These are phyloP conservation scores for Pipra filicauda DNA, from an alignment of 2,113 vertebrate species.

Conservation along the genomic window DNA sequence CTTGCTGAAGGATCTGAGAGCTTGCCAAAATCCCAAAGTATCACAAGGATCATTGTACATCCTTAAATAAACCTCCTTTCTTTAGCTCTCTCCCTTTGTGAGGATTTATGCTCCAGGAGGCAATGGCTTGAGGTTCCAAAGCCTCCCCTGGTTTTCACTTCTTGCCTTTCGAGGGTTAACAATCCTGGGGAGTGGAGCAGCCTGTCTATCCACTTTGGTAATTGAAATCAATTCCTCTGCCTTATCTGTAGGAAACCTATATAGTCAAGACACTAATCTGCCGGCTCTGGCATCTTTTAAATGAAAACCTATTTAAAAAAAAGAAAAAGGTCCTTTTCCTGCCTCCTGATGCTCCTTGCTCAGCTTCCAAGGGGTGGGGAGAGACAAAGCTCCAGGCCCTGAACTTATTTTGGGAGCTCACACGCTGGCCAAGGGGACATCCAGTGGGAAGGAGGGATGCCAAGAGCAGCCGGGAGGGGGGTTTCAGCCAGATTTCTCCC, in stretches of 20 bases:
- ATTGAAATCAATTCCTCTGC: conserved; percentile 84
- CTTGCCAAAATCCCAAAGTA: conserved; percentile 51
- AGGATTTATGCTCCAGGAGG: conserved; percentile 10
- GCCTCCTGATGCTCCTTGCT: neutral
- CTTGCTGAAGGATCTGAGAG: neutral
- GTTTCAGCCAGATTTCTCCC: neutral
- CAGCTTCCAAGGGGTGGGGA: neutral
- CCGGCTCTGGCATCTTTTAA: conserved; percentile 72
- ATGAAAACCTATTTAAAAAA: conserved; percentile 64
- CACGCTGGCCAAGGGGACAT: neutral
- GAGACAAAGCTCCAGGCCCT: neutral
- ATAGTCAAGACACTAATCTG: conserved; percentile 80
- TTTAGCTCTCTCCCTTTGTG: conserved; percentile 30
- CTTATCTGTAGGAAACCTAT: conserved; percentile 83
- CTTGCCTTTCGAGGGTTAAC: conserved; percentile 69
- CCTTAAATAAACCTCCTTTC: conserved; percentile 53
- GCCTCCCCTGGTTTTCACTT: neutral
- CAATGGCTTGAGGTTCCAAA: neutral
- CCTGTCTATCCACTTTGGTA: conserved; percentile 76
- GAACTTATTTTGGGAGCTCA: neutral
- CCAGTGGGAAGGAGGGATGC: neutral
- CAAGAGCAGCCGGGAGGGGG: neutral
- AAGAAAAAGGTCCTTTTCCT: neutral
- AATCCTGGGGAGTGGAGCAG: conserved; percentile 42
- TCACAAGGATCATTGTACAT: conserved; percentile 57